phyloP scores from a whole-genome alignment of 1,140 invertebrate species.

The Maconellicoccus hirsutus region DNA sequence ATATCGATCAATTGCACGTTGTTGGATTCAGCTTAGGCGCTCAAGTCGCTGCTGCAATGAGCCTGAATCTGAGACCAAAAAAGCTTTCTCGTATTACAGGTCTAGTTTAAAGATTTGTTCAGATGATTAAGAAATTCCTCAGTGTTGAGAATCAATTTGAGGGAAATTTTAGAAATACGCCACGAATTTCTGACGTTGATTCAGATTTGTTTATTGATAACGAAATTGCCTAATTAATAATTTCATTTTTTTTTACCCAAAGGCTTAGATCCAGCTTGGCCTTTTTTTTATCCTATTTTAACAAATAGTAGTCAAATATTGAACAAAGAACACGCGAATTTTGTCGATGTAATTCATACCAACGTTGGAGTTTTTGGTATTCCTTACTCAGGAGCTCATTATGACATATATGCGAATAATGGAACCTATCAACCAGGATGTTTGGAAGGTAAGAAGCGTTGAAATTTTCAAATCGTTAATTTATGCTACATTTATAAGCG shows the following conservation, averaged over 20 bases:
- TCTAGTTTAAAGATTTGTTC: slow-evolving; percentile 13
- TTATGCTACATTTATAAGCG: too few relatives aligned
- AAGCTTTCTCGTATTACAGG: slow-evolving; percentile 47
- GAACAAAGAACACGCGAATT: slow-evolving; percentile 46
- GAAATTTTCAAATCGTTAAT: not conserved
- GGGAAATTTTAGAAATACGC: too few relatives aligned
- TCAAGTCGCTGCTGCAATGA: slow-evolving; percentile 53
- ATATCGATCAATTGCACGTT: slow-evolving; percentile 44
- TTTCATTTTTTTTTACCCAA: slow-evolving; percentile 28
- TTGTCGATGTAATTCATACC: slow-evolving; percentile 53
- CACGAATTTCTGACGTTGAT: too few relatives aligned
- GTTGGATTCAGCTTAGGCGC: slow-evolving; percentile 65
- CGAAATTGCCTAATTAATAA: too few relatives aligned
- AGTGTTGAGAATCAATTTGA: too few relatives aligned
- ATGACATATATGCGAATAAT: slow-evolving; percentile 53
- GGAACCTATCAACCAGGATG: slow-evolving; percentile 50
- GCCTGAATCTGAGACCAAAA: slow-evolving; percentile 39
- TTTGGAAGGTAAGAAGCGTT: slow-evolving; percentile 1
- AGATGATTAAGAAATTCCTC: not conserved
- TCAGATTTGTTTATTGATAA: too few relatives aligned
- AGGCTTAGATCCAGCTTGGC: slow-evolving; percentile 48
- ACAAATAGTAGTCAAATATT: slow-evolving; percentile 35
- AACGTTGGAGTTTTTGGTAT: slow-evolving; percentile 45
- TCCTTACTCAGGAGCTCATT: slow-evolving; percentile 39
- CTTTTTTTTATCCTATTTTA: slow-evolving; percentile 38